These are phyloP conservation scores for Clistopyga incitator DNA, from an alignment of 2,888 invertebrate species.

Conservation along the genomic window DNA sequence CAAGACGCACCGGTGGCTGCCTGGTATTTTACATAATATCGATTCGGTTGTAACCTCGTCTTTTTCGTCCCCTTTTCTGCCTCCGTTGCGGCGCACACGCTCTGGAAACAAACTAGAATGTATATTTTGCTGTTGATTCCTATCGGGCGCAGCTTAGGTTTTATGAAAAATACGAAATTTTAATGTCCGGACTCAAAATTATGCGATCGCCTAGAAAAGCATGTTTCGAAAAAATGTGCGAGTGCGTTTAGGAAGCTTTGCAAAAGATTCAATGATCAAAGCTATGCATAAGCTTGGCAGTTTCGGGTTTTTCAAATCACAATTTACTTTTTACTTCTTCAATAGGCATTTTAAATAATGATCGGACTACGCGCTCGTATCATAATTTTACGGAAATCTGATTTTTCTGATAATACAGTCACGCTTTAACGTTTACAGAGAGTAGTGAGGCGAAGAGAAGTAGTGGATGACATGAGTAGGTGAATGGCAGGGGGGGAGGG, in stretches of 20 bases:
- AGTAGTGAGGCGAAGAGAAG: conserved; percentile 35
- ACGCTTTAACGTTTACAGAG: conserved; percentile 8
- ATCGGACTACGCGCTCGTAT: neutral
- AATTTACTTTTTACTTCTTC: no score
- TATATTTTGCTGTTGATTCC: neutral
- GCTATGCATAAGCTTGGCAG: no score
- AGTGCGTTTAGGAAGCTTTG: no score
- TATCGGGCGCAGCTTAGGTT: no score
- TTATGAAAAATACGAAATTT: no score
- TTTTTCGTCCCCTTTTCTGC: conserved; percentile 14
- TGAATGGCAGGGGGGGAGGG: no score
- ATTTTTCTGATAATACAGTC: neutral
- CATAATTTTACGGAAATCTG: neutral
- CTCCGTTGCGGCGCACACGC: conserved; percentile 6
- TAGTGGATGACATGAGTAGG: conserved; percentile 29
- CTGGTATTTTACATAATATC: conserved; percentile 63
- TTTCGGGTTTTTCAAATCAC: no score
- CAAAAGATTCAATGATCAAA: no score
- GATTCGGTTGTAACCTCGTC: conserved; percentile 46
- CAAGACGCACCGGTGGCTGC: conserved; percentile 29
- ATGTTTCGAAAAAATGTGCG: no score
- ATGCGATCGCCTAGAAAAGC: no score
- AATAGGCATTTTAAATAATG: neutral
- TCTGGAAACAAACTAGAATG: conserved; percentile 22
- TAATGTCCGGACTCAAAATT: no score